phyloP scores from a whole-genome alignment of 2,113 vertebrate genomes.

The Pantherophis guttatus region DNA sequence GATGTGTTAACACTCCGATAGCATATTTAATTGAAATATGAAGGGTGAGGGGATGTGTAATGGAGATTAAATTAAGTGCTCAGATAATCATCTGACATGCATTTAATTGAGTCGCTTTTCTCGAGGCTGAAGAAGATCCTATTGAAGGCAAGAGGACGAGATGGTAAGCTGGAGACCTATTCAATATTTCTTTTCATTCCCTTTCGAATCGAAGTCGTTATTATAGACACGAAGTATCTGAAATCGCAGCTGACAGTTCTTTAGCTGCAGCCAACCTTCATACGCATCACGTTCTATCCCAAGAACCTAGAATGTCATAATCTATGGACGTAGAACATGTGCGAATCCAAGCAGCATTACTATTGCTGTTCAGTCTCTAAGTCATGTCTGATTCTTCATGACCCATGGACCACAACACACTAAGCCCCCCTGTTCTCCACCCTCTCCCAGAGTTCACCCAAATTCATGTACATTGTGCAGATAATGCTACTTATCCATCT shows the following conservation, averaged over 20 bases:
- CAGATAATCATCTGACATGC: slow-evolving; percentile 89
- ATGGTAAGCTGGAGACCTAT: neutral
- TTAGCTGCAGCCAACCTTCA: neutral
- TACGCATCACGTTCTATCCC: neutral
- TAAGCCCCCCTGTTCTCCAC: too few species aligned
- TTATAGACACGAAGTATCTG: neutral
- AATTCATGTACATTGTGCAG: too few species aligned
- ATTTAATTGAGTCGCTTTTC: slow-evolving; percentile 91
- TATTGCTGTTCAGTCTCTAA: too few species aligned
- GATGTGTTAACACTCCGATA: slow-evolving; percentile 82
- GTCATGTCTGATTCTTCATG: too few species aligned
- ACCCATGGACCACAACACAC: too few species aligned
- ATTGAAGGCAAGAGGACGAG: slow-evolving; percentile 38
- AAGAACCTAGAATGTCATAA: neutral
- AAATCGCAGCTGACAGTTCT: neutral
- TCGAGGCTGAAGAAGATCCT: slow-evolving; percentile 74
- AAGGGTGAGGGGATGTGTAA: slow-evolving; percentile 75
- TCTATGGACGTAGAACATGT: neutral
- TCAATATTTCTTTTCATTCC: neutral
- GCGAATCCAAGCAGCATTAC: too few species aligned
- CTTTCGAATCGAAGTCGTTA: neutral
- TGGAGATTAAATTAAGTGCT: slow-evolving; percentile 90
- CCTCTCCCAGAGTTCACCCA: too few species aligned
- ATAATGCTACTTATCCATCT: too few species aligned
- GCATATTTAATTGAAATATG: slow-evolving; percentile 92